Conservation (phyloP, 2,797 vertebrate genomes). For the Manis pentadactyla region DNA sequence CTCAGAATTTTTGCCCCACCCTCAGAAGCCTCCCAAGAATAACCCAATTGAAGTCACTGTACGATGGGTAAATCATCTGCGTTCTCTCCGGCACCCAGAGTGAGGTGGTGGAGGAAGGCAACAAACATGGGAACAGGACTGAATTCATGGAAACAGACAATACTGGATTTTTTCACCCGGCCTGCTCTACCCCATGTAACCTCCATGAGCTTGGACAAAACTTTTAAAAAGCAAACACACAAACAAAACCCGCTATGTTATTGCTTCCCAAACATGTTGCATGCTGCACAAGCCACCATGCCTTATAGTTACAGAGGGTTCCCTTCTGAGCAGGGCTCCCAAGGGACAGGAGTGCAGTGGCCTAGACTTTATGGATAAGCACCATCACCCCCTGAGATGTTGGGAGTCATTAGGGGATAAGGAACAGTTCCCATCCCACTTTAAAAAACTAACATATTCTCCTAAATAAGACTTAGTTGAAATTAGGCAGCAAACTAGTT, state of each 20-base stretch:
- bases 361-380: neutral
- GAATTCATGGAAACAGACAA: neutral
- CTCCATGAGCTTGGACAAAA: neutral
- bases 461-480: slow-evolving; percentile 40
- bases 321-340: neutral
- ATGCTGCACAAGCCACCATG: neutral
- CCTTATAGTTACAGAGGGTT: neutral
- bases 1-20: neutral
- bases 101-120: neutral
- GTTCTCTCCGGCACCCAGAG: neutral
- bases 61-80: neutral
- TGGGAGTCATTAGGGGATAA: neutral
- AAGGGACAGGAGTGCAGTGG: neutral
- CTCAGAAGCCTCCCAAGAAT: neutral
- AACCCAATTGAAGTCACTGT: neutral
- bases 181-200: neutral
- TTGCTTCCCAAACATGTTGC: neutral
- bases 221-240: neutral
- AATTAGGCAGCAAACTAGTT: slow-evolving; percentile 18
- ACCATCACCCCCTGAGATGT: neutral
- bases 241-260: accelerated
- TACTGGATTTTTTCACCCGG: neutral
- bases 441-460: neutral
- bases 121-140: neutral
- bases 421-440: neutral